phyloP scores from a whole-genome alignment of 1,140 invertebrate species.

The Drosophila orena region DNA sequence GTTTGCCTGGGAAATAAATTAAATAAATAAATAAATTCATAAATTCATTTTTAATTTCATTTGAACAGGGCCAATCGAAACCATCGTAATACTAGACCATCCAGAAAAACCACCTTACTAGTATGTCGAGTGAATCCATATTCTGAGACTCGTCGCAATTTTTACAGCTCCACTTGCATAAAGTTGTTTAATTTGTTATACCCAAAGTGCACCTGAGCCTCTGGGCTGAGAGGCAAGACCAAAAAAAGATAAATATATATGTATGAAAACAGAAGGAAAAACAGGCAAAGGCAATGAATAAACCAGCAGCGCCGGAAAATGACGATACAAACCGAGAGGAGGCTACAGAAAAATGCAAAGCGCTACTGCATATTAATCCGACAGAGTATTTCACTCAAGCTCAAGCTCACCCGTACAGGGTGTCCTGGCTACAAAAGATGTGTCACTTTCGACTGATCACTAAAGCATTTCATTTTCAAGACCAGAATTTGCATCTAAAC shows the following conservation, averaged over 20 bases:
- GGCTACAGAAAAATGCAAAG: conserved; percentile 63
- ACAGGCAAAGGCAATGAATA: conserved; percentile 69
- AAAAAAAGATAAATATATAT: conserved; percentile 16
- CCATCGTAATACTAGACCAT: background rate
- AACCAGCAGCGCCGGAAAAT: conserved; percentile 62
- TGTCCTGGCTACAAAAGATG: conserved; percentile 12
- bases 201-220: conserved; percentile 77
- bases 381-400: conserved; percentile 80
- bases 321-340: conserved; percentile 48
- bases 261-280: conserved; percentile 22
- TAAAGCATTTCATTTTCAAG: too few species aligned
- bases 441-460: too few species aligned
- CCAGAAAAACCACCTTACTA: background rate
- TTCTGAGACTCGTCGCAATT: conserved; percentile 30
- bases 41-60: background rate
- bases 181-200: conserved; percentile 82
- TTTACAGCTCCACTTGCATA: conserved; percentile 62
- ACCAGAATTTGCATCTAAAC: too few species aligned
- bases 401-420: conserved; percentile 33
- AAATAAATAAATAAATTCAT: background rate
- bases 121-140: conserved; percentile 25
- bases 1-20: background rate
- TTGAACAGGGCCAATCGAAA: too few species aligned
- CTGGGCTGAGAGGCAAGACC: conserved; percentile 21
- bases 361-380: conserved; percentile 80